Percentiles rank a stretch among this genome's conserved stretches.
These are phyloP conservation scores for Chondrosia reniformis DNA, from an alignment of 37 sponge, comb jelly and placozoan species.

Conservation along the genomic window DNA sequence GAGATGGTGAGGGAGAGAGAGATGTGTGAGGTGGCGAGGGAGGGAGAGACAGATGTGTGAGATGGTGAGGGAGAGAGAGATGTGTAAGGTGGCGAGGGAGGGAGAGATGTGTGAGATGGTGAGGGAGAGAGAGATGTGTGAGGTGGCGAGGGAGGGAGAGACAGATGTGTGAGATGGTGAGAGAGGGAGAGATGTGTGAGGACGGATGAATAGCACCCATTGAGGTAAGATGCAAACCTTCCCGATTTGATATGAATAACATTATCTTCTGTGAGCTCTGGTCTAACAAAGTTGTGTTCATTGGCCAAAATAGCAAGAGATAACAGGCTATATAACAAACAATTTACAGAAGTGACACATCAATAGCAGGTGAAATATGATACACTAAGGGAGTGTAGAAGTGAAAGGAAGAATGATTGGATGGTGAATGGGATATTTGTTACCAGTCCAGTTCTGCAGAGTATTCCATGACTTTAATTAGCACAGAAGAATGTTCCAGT, in stretches of 20 bases:
- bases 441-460: slow-evolving; percentile 95
- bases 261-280: slow-evolving; percentile 69
- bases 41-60: no score
- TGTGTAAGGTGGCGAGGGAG: no score
- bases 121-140: no score
- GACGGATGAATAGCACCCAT: no score
- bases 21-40: no score
- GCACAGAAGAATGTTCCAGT: slow-evolving; percentile 54
- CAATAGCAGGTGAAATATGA: neutral
- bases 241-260: slow-evolving; percentile 79
- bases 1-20: no score
- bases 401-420: neutral
- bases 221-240: slow-evolving; percentile 40
- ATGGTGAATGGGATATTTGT: neutral
- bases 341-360: neutral
- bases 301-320: slow-evolving; percentile 80
- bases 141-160: no score
- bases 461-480: slow-evolving; percentile 73
- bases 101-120: no score
- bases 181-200: no score
- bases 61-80: no score
- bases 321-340: slow-evolving; percentile 57
- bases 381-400: neutral
- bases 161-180: no score
- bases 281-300: slow-evolving; percentile 74